phyloP scores from a whole-genome alignment of 2,888 invertebrate genomes.

The Deroplatys truncata region DNA sequence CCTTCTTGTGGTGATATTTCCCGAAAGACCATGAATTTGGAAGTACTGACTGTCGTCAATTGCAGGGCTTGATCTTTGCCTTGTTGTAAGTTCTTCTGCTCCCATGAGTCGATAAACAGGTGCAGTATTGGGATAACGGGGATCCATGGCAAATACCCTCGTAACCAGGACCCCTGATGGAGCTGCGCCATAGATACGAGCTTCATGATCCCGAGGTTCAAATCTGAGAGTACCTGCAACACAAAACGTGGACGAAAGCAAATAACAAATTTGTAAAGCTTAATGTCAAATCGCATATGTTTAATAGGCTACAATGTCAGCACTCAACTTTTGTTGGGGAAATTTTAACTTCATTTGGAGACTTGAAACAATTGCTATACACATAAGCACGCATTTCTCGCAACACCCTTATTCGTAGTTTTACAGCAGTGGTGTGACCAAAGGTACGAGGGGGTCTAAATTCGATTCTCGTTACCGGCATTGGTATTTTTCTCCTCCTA shows the following conservation, averaged over 20 bases:
- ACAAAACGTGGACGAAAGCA: not conserved
- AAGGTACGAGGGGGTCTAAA: too few species aligned
- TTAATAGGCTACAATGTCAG: too few species aligned
- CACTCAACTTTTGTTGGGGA: too few species aligned
- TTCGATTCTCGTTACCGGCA: too few species aligned
- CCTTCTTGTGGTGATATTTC: constrained; percentile 22
- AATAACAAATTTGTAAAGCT: not conserved
- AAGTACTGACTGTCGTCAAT: constrained; percentile 20
- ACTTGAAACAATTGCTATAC: too few species aligned
- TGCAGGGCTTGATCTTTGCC: not conserved
- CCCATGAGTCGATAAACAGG: constrained; percentile 16
- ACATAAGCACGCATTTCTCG: too few species aligned
- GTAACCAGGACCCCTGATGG: constrained; percentile 24
- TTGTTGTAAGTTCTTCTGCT: not conserved
- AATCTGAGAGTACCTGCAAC: constrained; percentile 14
- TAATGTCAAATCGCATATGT: too few species aligned
- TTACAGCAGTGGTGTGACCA: too few species aligned
- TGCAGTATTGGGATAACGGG: not conserved
- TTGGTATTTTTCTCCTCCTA: too few species aligned
- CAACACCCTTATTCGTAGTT: too few species aligned
- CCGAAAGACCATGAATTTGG: constrained; percentile 15
- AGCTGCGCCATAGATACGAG: constrained; percentile 23
- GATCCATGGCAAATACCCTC: not conserved
- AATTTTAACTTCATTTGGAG: too few species aligned
- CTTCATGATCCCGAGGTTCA: constrained; percentile 15